Percentiles rank a stretch among this genome's conserved stretches.
Conservation (phyloP, 2,797 vertebrate species). For the Bovichtus variegatus region DNA sequence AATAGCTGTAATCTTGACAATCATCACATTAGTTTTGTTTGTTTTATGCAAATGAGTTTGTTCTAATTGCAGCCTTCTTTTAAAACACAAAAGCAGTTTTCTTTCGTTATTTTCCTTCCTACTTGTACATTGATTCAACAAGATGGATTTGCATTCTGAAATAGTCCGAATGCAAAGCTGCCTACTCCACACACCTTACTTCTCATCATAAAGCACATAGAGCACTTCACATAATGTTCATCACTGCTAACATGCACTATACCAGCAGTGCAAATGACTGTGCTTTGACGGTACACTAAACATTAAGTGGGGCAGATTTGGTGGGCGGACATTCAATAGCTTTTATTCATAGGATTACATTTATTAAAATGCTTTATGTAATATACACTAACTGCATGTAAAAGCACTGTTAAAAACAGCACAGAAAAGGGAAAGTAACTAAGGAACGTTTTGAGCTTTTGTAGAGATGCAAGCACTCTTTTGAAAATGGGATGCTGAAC, state of each 20-base stretch:
- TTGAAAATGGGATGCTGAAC: conserved; percentile 43
- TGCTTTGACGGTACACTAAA: conserved; percentile 3
- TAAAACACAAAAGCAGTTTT: neutral
- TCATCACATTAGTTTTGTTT: neutral
- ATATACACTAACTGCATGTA: conserved; percentile 8
- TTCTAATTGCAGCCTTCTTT: neutral
- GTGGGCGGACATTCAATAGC: conserved; percentile 37
- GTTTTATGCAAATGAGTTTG: neutral
- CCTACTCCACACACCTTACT: neutral
- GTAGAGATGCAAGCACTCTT: conserved; percentile 24
- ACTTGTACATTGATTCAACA: neutral
- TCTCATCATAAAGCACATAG: conserved; percentile 6
- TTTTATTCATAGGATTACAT: conserved; percentile 35
- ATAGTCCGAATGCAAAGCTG: conserved; percentile 2
- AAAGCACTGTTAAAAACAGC: conserved; percentile 2
- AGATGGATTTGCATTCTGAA: neutral
- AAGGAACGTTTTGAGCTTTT: neutral
- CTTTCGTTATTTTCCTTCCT: neutral
- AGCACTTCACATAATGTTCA: conserved; percentile 16
- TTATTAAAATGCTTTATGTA: conserved; percentile 26
- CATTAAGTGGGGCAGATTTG: conserved; percentile 30
- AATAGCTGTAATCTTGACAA: neutral
- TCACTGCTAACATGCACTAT: neutral
- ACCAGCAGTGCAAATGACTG: neutral
- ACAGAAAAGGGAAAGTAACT: neutral